phyloP scores from a whole-genome alignment of 30 jellyfish, hydroid and myxozoan genomes.

The Aurelia aurita complex sp. Pacific region DNA sequence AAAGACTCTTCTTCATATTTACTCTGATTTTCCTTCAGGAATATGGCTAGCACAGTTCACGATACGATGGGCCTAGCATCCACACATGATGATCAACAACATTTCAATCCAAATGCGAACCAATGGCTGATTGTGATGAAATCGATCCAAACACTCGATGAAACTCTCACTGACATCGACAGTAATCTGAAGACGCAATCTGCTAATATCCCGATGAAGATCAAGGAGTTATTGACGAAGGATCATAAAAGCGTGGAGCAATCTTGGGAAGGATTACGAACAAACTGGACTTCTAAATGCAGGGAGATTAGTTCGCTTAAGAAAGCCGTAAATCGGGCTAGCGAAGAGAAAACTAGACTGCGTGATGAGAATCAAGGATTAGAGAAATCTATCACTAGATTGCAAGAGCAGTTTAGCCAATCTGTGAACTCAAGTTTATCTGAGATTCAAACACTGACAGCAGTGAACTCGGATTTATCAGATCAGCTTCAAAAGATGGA shows the following conservation, averaged over 20 bases:
- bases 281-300: slow-evolving; percentile 83
- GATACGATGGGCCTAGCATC: neutral
- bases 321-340: slow-evolving; percentile 51
- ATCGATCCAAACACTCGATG: slow-evolving; percentile 62
- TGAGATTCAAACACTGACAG: slow-evolving; percentile 84
- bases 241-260: slow-evolving; percentile 53
- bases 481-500: slow-evolving; percentile 70
- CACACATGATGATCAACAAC: slow-evolving; percentile 1
- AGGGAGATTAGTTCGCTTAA: slow-evolving; percentile 74
- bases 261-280: slow-evolving; percentile 60
- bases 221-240: slow-evolving; percentile 41
- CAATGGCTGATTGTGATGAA: slow-evolving; percentile 68
- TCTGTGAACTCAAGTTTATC: slow-evolving; percentile 88
- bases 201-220: slow-evolving; percentile 26
- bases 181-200: slow-evolving; percentile 42
- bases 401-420: slow-evolving; percentile 89
- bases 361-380: slow-evolving; percentile 84
- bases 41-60: slow-evolving; percentile 9
- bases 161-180: slow-evolving; percentile 49
- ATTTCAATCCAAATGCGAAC: slow-evolving; percentile 16
- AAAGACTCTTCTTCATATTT: no score
- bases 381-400: slow-evolving; percentile 70
- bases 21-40: neutral
- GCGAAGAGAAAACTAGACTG: slow-evolving; percentile 77
- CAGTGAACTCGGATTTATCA: slow-evolving; percentile 72